Conservation (phyloP, 2,888 invertebrate genomes). For the Rhabditoides inermis region DNA sequence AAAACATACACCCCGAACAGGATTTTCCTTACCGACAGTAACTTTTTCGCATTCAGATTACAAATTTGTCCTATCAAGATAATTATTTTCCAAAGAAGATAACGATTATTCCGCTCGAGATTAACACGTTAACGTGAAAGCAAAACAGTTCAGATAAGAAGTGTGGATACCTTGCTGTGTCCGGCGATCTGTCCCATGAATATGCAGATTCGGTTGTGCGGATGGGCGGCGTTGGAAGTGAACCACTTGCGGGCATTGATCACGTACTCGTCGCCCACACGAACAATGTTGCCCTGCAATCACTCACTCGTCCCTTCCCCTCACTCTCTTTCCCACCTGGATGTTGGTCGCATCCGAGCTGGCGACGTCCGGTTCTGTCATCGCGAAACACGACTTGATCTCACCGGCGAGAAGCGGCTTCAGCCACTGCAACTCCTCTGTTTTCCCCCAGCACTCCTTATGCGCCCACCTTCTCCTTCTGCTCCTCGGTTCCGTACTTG, state of each 20-base stretch:
- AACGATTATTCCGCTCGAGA: too few relatives aligned
- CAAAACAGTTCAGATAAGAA: too few relatives aligned
- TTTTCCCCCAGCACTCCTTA: background rate
- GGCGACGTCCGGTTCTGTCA: slow-evolving; percentile 54
- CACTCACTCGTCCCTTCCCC: background rate
- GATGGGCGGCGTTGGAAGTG: slow-evolving; percentile 56
- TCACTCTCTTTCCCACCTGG: slow-evolving; percentile 35
- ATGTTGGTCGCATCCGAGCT: slow-evolving; percentile 58
- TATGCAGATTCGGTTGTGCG: slow-evolving; percentile 54
- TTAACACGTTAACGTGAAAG: too few relatives aligned
- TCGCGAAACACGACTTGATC: slow-evolving; percentile 55
- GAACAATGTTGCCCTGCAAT: slow-evolving; percentile 51
- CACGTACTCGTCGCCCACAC: slow-evolving; percentile 54
- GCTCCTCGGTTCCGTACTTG: slow-evolving; percentile 55
- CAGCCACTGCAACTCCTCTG: slow-evolving; percentile 43
- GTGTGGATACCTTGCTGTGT: too few relatives aligned
- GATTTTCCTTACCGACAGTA: too few relatives aligned
- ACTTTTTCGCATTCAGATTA: too few relatives aligned
- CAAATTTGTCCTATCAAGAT: too few relatives aligned
- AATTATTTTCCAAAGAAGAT: too few relatives aligned
- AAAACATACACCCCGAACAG: too few relatives aligned
- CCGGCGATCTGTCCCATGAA: slow-evolving; percentile 56
- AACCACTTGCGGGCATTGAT: slow-evolving; percentile 58
- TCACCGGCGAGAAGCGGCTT: slow-evolving; percentile 53
- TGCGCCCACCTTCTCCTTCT: slow-evolving; percentile 47